Evolutionary conservation across 2,797 vertebrate genomes (phyloP).

Genomic region (Ataeniobius toweri): DNA sequence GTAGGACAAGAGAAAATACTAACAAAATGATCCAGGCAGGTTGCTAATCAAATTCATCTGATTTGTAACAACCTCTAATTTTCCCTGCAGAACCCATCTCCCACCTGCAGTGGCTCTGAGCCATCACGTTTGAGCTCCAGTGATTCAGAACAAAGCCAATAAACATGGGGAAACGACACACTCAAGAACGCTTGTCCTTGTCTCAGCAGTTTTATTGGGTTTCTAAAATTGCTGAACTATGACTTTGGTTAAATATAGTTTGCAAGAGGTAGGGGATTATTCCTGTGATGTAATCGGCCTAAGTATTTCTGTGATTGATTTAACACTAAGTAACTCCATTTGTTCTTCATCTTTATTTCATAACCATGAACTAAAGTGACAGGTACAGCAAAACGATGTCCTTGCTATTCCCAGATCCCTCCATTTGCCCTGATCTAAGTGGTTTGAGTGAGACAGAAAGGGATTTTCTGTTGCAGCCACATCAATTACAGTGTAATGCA

Average conservation of each 20-base stretch:
- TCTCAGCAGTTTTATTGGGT: conserved; percentile 7
- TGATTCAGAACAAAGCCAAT: conserved; percentile 8
- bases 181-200: neutral
- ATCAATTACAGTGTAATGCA: conserved; percentile 64
- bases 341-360: conserved; percentile 32
- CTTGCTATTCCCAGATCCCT: conserved; percentile 25
- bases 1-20: neutral
- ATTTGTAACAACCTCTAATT: conserved; percentile 4
- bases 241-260: neutral
- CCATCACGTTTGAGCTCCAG: conserved; percentile 7
- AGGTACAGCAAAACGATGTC: conserved; percentile 29
- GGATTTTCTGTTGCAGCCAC: conserved; percentile 51
- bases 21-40: neutral
- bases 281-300: neutral
- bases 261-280: neutral
- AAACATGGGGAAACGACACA: neutral
- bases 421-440: conserved; percentile 28
- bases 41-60: neutral
- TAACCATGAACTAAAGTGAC: conserved; percentile 28
- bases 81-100: neutral
- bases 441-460: conserved; percentile 2
- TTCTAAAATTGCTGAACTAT: neutral
- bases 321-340: conserved; percentile 25
- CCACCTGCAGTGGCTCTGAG: conserved; percentile 1
- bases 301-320: conserved; percentile 38